Evolutionary conservation across 1,140 invertebrate genomes (phyloP).

Genomic region (Neotoxoptera formosana): DNA sequence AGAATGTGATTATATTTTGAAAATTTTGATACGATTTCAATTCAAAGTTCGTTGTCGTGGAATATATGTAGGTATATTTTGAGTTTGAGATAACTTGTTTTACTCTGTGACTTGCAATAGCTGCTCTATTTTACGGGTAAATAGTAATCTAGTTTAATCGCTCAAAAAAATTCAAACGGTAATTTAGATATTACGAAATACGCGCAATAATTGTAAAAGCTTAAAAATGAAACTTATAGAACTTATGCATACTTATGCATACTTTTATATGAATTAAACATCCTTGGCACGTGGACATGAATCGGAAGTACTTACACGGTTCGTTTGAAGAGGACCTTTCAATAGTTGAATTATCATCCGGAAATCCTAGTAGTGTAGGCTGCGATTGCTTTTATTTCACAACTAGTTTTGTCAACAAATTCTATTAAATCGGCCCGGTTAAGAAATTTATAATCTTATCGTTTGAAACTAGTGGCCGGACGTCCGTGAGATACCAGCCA

Average conservation of each 20-base stretch:
- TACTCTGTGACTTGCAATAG: no score
- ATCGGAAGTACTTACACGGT: conserved; percentile 20
- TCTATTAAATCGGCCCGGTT: not conserved
- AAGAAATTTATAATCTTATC: conserved; percentile 50
- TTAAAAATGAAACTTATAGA: not conserved
- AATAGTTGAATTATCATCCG: conserved; percentile 44
- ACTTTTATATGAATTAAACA: not conserved
- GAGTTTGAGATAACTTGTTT: no score
- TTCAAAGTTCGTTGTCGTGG: no score
- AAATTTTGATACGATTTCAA: no score
- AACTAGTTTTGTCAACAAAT: not conserved
- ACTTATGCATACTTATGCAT: not conserved
- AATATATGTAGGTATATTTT: not conserved
- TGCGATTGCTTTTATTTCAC: not conserved
- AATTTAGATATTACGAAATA: no score
- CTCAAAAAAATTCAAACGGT: no score
- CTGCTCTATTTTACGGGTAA: no score
- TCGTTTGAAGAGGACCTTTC: not conserved
- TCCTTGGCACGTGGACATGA: conserved; percentile 35
- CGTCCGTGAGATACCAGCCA: conserved; percentile 41
- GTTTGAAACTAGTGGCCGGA: not conserved
- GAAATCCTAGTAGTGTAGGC: conserved; percentile 48
- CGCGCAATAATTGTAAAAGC: not conserved
- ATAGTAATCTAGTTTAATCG: no score
- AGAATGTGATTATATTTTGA: no score